Percentiles rank a stretch among this genome's conserved stretches.
These are phyloP conservation scores for Gobio occitaniae DNA, from an alignment of 2,797 vertebrate species.

Conservation along the genomic window DNA sequence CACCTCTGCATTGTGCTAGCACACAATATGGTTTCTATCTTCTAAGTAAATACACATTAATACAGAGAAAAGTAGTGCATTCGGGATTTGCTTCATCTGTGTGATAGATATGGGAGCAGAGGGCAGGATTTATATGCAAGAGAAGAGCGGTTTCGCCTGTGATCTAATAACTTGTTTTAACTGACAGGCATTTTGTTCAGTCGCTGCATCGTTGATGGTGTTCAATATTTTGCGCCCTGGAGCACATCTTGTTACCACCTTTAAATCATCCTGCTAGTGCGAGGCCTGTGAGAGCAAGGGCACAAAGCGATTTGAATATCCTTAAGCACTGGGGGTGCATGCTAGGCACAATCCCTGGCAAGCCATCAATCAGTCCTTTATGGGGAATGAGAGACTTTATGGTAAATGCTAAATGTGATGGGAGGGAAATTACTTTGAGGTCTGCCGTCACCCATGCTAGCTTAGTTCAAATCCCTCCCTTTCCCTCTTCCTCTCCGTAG, in stretches of 20 bases:
- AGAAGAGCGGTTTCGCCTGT: slow-evolving; percentile 23
- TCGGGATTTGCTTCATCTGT: slow-evolving; percentile 21
- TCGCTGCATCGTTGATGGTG: slow-evolving; percentile 67
- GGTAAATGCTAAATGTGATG: slow-evolving; percentile 60
- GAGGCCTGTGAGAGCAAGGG: slow-evolving; percentile 43
- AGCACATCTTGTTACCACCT: slow-evolving; percentile 78
- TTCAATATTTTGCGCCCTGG: slow-evolving; percentile 85
- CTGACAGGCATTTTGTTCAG: slow-evolving; percentile 53
- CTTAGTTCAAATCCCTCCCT: slow-evolving; percentile 19
- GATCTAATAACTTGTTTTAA: slow-evolving; percentile 56
- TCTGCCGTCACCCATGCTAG: slow-evolving; percentile 11
- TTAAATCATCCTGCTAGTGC: slow-evolving; percentile 77
- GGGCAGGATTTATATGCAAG: slow-evolving; percentile 37
- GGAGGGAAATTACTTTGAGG: slow-evolving; percentile 52
- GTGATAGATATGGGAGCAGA: neutral
- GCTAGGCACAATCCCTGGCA: slow-evolving; percentile 40
- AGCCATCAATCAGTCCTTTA: slow-evolving; percentile 60
- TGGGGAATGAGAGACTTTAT: slow-evolving; percentile 54
- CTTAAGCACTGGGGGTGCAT: slow-evolving; percentile 53
- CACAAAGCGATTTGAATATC: slow-evolving; percentile 55
- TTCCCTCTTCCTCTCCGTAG: neutral
- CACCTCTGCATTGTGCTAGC: neutral
- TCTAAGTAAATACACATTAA: slow-evolving; percentile 26
- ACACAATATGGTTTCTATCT: slow-evolving; percentile 10
- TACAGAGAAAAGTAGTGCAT: slow-evolving; percentile 31